Evolutionary conservation across 2,888 invertebrate genomes (phyloP).

Genomic region (Beris morrisii): DNA sequence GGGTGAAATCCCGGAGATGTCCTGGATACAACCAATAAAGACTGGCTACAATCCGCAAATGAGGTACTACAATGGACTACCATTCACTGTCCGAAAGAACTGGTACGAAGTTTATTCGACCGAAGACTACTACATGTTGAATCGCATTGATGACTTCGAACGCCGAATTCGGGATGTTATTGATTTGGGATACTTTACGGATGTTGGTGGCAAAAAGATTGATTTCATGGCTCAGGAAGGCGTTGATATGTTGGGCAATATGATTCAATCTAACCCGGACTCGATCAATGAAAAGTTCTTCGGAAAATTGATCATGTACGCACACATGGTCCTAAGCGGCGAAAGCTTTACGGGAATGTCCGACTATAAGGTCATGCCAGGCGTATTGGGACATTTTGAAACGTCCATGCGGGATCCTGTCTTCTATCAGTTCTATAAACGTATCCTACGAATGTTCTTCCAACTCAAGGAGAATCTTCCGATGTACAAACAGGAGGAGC

Average conservation of each 20-base stretch:
- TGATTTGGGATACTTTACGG: slow-evolving; percentile 56
- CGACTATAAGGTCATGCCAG: slow-evolving; percentile 56
- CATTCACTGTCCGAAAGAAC: slow-evolving; percentile 66
- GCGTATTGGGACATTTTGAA: slow-evolving; percentile 64
- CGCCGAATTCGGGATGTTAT: slow-evolving; percentile 58
- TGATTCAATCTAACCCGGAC: slow-evolving; percentile 58
- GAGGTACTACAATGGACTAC: slow-evolving; percentile 65
- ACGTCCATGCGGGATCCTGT: slow-evolving; percentile 69
- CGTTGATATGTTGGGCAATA: slow-evolving; percentile 58
- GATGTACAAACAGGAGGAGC: slow-evolving; percentile 64
- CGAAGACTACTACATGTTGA: slow-evolving; percentile 49
- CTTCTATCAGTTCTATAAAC: slow-evolving; percentile 69
- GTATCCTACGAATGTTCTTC: slow-evolving; percentile 62
- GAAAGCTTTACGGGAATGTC: slow-evolving; percentile 40
- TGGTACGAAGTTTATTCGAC: slow-evolving; percentile 59
- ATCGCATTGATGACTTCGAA: slow-evolving; percentile 56
- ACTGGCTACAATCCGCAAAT: slow-evolving; percentile 68
- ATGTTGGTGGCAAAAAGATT: slow-evolving; percentile 44
- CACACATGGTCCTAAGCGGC: slow-evolving; percentile 29
- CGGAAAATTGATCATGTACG: slow-evolving; percentile 24
- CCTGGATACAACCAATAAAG: slow-evolving; percentile 59
- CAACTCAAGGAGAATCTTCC: slow-evolving; percentile 63
- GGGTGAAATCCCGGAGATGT: slow-evolving; percentile 65
- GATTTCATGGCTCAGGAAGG: slow-evolving; percentile 54
- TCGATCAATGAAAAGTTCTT: slow-evolving; percentile 19